Evolutionary conservation across 2,113 vertebrate species (phyloP).

Genomic region (Mastomys natalensis): DNA sequence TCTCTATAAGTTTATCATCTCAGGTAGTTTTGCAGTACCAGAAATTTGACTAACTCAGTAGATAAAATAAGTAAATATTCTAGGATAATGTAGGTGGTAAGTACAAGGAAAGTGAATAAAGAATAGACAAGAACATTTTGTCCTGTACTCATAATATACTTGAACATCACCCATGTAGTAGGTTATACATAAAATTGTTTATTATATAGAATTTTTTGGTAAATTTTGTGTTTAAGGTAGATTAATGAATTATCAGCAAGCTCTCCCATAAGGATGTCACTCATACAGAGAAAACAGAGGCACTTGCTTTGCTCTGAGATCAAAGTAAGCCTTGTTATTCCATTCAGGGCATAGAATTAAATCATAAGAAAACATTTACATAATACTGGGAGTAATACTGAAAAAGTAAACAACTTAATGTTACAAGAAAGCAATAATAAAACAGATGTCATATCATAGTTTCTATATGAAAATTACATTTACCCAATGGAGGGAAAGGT

Average conservation of each 20-base stretch:
- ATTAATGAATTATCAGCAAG: neutral
- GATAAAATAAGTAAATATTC: conserved; percentile 11
- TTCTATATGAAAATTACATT: neutral
- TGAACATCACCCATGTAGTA: neutral
- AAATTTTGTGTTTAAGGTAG: neutral
- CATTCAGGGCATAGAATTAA: neutral
- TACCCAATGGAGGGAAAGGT: neutral
- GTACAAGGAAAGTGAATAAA: neutral
- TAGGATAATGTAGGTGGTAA: neutral
- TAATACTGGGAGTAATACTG: neutral
- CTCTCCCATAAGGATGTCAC: neutral
- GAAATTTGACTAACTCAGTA: neutral
- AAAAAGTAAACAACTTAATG: conserved; percentile 20
- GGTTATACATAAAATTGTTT: neutral
- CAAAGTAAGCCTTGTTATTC: neutral
- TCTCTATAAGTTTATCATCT: neutral
- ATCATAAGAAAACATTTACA: conserved; percentile 16
- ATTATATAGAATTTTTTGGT: neutral
- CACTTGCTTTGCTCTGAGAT: neutral
- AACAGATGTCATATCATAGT: neutral
- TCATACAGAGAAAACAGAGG: neutral
- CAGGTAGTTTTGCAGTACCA: neutral
- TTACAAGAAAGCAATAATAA: neutral
- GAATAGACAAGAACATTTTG: neutral
- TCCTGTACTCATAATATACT: neutral